These are phyloP conservation scores for Lasioglossum marginatum DNA, from an alignment of 2,888 invertebrate genomes.

Conservation along the genomic window DNA sequence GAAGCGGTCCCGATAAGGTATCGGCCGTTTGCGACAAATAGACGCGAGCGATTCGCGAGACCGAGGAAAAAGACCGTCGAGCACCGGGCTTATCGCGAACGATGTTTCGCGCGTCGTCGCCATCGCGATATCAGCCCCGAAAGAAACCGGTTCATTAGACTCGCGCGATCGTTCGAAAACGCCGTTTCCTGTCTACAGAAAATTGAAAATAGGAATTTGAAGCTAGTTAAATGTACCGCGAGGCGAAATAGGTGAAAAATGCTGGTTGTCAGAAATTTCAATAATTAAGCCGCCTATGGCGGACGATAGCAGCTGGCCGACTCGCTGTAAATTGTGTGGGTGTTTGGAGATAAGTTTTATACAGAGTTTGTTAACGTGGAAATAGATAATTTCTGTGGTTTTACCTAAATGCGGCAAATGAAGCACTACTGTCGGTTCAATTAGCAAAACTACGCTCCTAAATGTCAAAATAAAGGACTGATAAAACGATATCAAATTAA, in stretches of 20 bases:
- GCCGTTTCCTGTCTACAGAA: neutral
- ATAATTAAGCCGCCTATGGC: neutral
- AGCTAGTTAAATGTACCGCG: neutral
- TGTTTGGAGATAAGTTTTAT: neutral
- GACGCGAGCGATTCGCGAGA: slow-evolving; percentile 35
- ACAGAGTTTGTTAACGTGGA: neutral
- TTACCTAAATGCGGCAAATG: no score
- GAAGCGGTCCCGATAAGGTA: slow-evolving; percentile 41
- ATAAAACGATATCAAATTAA: neutral
- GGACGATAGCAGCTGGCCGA: neutral
- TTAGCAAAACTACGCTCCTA: neutral
- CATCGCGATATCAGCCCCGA: neutral
- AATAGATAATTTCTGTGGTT: neutral
- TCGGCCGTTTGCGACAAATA: slow-evolving; percentile 37
- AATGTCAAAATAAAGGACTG: neutral
- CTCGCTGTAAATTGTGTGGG: neutral
- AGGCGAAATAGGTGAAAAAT: neutral
- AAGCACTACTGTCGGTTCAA: neutral
- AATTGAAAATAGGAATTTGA: neutral
- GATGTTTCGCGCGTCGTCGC: neutral
- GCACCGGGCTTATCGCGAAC: neutral
- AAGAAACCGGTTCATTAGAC: neutral
- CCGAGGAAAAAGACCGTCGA: slow-evolving; percentile 9
- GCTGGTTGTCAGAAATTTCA: neutral
- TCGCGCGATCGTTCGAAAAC: neutral